Conservation (phyloP, 2,888 invertebrate species). For the Drosophila greeni region DNA sequence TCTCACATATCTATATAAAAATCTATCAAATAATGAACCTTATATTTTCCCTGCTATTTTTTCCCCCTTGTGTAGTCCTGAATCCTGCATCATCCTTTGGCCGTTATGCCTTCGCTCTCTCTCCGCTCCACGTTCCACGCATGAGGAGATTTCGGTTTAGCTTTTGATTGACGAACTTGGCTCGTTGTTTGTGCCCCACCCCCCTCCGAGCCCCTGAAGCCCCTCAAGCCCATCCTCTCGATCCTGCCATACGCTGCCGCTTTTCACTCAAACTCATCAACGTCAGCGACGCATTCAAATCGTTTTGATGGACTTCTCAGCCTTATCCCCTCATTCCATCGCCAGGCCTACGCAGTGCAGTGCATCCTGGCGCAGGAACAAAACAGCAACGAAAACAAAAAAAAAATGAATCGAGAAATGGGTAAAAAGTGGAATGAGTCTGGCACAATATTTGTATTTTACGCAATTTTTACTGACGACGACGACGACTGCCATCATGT, state of each 20-base stretch:
- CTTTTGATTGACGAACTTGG: conserved; percentile 74
- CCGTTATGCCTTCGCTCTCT: conserved; percentile 48
- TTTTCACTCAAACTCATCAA: conserved; percentile 74
- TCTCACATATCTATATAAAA: too few relatives aligned
- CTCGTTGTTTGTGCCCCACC: conserved; percentile 50
- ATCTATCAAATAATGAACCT: background rate
- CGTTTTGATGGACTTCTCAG: conserved; percentile 75
- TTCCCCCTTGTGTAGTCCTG: conserved; percentile 8
- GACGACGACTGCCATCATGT: conserved; percentile 50
- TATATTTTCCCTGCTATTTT: background rate
- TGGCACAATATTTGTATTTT: conserved; percentile 74
- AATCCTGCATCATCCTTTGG: conserved; percentile 58
- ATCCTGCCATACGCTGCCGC: conserved; percentile 49
- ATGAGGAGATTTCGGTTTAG: conserved; percentile 77
- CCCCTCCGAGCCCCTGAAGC: too few relatives aligned
- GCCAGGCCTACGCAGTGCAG: conserved; percentile 49
- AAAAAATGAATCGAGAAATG: conserved; percentile 26
- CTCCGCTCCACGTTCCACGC: conserved; percentile 64
- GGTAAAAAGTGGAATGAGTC: conserved; percentile 36
- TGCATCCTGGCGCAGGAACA: conserved; percentile 61
- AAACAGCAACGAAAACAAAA: conserved; percentile 38
- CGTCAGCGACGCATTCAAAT: conserved; percentile 78
- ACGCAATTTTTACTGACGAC: conserved; percentile 70
- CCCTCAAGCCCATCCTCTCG: conserved; percentile 32
- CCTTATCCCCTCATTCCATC: conserved; percentile 27